Evolutionary conservation across 1,140 invertebrate genomes (phyloP).

Genomic region (Temnothorax curvispinosus): DNA sequence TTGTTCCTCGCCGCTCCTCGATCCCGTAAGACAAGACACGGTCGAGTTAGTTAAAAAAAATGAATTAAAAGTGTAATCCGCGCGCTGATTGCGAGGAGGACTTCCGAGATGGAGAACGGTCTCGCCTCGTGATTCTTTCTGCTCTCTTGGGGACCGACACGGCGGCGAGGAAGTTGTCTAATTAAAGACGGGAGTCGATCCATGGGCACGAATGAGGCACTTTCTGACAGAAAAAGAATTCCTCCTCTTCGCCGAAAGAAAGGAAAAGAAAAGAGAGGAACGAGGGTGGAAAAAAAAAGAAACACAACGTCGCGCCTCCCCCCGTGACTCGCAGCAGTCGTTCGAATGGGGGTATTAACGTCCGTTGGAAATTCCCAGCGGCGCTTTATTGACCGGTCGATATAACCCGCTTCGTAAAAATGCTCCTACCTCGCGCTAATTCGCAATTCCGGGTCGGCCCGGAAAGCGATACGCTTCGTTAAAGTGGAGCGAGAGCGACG

Average conservation of each 20-base stretch:
- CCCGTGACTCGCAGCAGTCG: conserved; percentile 59
- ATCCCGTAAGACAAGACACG: conserved; percentile 64
- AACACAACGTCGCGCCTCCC: conserved; percentile 15
- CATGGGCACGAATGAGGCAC: conserved; percentile 70
- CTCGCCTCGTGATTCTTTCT: conserved; percentile 82
- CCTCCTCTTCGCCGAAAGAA: conserved; percentile 36
- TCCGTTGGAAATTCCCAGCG: conserved; percentile 56
- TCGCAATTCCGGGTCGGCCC: conserved; percentile 57
- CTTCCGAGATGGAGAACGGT: conserved; percentile 75
- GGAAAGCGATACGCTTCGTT: conserved; percentile 53
- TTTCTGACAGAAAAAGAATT: conserved; percentile 70
- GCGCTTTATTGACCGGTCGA: conserved; percentile 62
- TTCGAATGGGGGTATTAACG: conserved; percentile 67
- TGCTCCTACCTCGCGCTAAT: conserved; percentile 58
- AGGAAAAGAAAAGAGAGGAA: background rate
- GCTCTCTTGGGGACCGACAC: conserved; percentile 78
- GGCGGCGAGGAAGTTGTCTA: conserved; percentile 81
- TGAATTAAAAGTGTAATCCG: conserved; percentile 84
- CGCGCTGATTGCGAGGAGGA: conserved; percentile 79
- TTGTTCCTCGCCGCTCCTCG: conserved; percentile 31
- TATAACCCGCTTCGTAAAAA: conserved; percentile 62
- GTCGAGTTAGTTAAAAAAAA: conserved; percentile 80
- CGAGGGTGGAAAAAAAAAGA: conserved; percentile 62
- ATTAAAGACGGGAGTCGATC: conserved; percentile 81
- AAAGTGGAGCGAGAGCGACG: conserved; percentile 40